phyloP scores from a whole-genome alignment of 2,113 vertebrate species.

The Rutilus rutilus region DNA sequence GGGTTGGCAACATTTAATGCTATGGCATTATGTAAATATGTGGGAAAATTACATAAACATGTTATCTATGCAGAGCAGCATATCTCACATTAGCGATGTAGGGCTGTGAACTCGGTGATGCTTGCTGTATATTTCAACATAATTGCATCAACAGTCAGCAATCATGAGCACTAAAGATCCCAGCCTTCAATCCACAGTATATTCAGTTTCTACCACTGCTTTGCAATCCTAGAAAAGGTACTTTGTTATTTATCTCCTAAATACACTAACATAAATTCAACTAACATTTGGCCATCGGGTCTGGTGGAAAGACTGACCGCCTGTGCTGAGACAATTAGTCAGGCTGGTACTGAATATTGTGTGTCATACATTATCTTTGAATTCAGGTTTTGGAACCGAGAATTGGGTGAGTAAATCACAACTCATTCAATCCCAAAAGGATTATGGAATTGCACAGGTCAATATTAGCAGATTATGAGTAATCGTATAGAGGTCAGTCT shows the following conservation, averaged over 20 bases:
- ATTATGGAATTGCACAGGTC: slow-evolving; percentile 48
- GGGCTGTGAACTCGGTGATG: slow-evolving; percentile 12
- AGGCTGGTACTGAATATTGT: slow-evolving; percentile 29
- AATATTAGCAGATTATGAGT: slow-evolving; percentile 45
- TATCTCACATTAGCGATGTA: not conserved
- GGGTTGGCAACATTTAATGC: not conserved
- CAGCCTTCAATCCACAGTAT: not conserved
- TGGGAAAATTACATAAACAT: slow-evolving; percentile 2
- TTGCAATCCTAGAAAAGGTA: not conserved
- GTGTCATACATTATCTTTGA: slow-evolving; percentile 28
- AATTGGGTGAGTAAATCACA: slow-evolving; percentile 26
- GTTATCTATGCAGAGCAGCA: slow-evolving; percentile 24
- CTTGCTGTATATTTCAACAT: slow-evolving; percentile 32
- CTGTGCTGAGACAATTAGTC: slow-evolving; percentile 35
- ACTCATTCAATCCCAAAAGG: slow-evolving; percentile 14
- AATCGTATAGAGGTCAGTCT: slow-evolving; percentile 1
- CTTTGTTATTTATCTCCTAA: not conserved
- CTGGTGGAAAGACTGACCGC: slow-evolving; percentile 23
- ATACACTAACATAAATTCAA: slow-evolving; percentile 1
- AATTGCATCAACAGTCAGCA: slow-evolving; percentile 35
- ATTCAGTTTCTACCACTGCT: not conserved
- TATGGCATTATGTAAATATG: slow-evolving; percentile 4
- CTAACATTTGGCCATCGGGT: slow-evolving; percentile 36
- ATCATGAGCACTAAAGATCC: not conserved
- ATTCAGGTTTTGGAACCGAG: slow-evolving; percentile 34